Conservation (phyloP, 2,888 invertebrate species). For the Osmoderma eremita region DNA sequence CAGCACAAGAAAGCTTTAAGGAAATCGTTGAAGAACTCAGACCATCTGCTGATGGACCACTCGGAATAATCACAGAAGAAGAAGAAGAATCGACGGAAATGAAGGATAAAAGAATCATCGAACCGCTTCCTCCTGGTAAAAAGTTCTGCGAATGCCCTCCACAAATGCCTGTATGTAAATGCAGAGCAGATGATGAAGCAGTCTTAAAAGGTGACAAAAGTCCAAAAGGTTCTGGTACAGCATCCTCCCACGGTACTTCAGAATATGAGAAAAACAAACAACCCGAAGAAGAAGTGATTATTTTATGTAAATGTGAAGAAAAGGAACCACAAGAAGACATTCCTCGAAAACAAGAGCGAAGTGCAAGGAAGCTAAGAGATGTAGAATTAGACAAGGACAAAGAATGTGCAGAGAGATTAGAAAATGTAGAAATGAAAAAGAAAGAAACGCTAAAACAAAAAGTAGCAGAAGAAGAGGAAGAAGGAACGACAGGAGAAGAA, state of each 20-base stretch:
- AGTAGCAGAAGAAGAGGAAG: constrained; percentile 18
- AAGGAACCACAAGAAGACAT: background rate
- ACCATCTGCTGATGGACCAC: background rate
- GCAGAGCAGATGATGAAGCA: background rate
- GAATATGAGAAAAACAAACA: constrained; percentile 14
- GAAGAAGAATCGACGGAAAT: constrained; percentile 10
- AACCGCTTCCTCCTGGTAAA: background rate
- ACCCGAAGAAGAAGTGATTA: background rate
- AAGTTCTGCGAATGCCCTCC: constrained; percentile 9
- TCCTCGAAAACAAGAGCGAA: background rate
- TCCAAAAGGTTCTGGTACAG: background rate
- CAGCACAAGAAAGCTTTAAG: background rate
- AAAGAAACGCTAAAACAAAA: background rate
- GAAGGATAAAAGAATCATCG: background rate
- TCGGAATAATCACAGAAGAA: background rate
- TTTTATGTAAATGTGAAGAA: constrained; percentile 13
- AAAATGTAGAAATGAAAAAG: constrained; percentile 22
- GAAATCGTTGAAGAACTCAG: background rate
- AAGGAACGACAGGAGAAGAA: constrained; percentile 13
- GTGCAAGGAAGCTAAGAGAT: constrained; percentile 10
- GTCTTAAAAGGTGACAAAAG: too few relatives aligned
- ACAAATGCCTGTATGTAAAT: background rate
- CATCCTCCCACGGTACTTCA: background rate
- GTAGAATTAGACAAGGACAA: background rate
- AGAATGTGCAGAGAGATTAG: background rate